Conservation (phyloP, 2,888 invertebrate species). For the Rotaria sp. region DNA sequence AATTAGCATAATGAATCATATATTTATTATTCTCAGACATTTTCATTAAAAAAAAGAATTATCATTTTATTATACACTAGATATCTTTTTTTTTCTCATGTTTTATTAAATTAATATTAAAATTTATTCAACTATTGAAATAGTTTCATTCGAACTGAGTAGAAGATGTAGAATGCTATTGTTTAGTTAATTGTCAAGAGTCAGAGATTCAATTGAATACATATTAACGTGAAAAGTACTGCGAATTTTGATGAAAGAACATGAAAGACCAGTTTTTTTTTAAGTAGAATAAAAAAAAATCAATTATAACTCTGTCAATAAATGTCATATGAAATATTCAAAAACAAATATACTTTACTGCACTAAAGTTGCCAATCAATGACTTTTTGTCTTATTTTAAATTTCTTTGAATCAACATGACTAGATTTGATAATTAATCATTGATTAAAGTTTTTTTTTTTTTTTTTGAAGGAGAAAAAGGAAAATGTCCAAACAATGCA, state of each 20-base stretch:
- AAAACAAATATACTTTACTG: neutral
- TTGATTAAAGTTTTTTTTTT: neutral
- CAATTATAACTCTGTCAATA: neutral
- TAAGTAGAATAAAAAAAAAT: neutral
- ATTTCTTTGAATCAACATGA: neutral
- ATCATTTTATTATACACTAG: neutral
- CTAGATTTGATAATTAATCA: neutral
- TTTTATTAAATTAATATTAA: neutral
- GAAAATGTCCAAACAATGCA: neutral
- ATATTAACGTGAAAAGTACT: neutral
- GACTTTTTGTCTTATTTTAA: neutral
- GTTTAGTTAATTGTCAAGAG: neutral
- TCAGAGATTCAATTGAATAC: neutral
- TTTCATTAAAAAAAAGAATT: neutral
- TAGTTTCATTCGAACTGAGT: neutral
- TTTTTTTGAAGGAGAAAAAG: neutral
- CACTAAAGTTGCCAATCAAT: neutral
- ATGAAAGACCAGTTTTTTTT: neutral
- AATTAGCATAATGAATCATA: neutral
- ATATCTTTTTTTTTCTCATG: too few relatives aligned
- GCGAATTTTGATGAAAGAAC: too few relatives aligned
- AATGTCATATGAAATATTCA: slow-evolving; percentile 2
- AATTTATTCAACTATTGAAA: neutral
- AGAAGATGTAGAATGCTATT: neutral
- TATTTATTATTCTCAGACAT: neutral